Percentiles rank a stretch among this genome's conserved stretches.
Evolutionary conservation across 2,797 vertebrate species (phyloP).

Genomic region (Glyptemys insculpta): DNA sequence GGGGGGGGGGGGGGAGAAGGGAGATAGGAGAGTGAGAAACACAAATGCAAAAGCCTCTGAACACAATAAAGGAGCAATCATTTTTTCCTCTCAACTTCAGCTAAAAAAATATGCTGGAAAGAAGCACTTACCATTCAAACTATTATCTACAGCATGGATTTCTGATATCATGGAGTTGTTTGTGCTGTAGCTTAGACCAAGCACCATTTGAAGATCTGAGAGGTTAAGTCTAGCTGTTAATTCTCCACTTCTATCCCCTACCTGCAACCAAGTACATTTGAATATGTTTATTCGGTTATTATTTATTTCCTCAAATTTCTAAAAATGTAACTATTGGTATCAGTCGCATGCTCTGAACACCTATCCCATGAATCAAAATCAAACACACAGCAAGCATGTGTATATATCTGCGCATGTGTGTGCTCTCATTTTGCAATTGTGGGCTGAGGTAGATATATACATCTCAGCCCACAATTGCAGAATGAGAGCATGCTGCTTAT

Average conservation of each 20-base stretch:
- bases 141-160: constrained; percentile 86
- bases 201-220: constrained; percentile 95
- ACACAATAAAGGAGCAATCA: not conserved
- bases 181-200: constrained; percentile 95
- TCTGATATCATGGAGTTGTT: constrained; percentile 91
- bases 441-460: not conserved
- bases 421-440: not conserved
- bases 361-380: not conserved
- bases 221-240: constrained; percentile 96
- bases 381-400: not conserved
- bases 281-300: not conserved
- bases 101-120: not conserved
- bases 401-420: not conserved
- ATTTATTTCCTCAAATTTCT: not conserved
- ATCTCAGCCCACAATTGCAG: not conserved
- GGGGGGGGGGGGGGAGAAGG: fast-evolving
- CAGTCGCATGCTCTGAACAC: not conserved
- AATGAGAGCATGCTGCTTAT: not conserved
- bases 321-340: not conserved
- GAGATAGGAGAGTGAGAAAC: not conserved
- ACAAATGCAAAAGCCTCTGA: not conserved
- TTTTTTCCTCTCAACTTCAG: not conserved
- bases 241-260: constrained; percentile 94
- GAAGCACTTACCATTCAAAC: constrained; percentile 83
- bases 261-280: constrained; percentile 81